These are phyloP conservation scores for Campoplex capitator DNA, from an alignment of 2,888 invertebrate genomes.

Conservation along the genomic window DNA sequence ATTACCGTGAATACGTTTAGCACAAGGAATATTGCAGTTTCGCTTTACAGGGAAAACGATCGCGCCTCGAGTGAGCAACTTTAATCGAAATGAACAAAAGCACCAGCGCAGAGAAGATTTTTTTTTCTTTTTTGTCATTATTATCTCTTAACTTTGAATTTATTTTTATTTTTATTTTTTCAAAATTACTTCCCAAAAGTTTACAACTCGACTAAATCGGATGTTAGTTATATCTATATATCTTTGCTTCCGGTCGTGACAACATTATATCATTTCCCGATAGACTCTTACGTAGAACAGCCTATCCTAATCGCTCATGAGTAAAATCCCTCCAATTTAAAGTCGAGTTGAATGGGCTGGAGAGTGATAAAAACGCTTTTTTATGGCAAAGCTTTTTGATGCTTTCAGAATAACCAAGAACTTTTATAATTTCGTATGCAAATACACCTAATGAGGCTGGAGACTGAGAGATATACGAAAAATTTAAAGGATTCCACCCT, in stretches of 20 bases:
- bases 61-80: constrained; percentile 48
- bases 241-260: not conserved
- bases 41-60: constrained; percentile 42
- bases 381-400: not conserved
- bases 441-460: constrained; percentile 5
- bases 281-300: not conserved
- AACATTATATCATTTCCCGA: not conserved
- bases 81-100: constrained; percentile 52
- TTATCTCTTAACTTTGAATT: constrained; percentile 16
- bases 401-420: not conserved
- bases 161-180: not conserved
- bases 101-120: not conserved
- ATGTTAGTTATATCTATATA: not conserved
- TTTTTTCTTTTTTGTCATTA: not conserved
- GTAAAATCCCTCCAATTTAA: not conserved
- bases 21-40: constrained; percentile 54
- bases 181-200: constrained; percentile 39
- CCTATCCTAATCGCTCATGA: not conserved
- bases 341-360: not conserved
- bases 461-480: not conserved
- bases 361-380: not conserved
- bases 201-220: constrained; percentile 1
- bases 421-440: constrained; percentile 15
- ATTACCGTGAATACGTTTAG: constrained; percentile 59
- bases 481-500: not conserved